Evolutionary conservation across 2,888 invertebrate species (phyloP), one percentile per base, ranked within the genome.

Genomic region (Coecobrya sp.): DNA sequence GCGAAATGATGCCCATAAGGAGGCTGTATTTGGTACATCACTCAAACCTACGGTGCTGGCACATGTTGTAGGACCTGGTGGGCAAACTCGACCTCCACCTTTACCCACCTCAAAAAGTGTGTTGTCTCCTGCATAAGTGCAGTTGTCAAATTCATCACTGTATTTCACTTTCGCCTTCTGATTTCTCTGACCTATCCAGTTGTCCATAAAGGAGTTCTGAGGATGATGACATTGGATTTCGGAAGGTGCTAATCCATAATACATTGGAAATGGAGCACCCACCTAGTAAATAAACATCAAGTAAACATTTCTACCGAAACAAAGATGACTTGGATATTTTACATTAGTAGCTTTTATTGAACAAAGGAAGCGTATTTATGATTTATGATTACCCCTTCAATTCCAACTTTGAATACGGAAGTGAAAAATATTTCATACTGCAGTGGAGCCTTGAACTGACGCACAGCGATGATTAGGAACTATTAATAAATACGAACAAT

Each of bases 391-490:
- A 36, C 36, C 0, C 55, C 86, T 55, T 86, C 86, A 45, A 86
- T 55, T 1, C n/a, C 11, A 2, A 86, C 86, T 27, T 73, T 30
- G 36, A 52, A 36, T 1, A 86, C 4, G n/a, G 86, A 25, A 8
- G 86, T 36, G 55, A 19, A 73, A 36, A 73, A 86, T 3, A 52
- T 30, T n/a, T 86, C 86, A 27, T 68, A 85, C 42, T 73, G 27
- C 0, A 73, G n/a, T 16, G n/a, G 16, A 3, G 42, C 45, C 8
- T 55, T 16, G 25, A 70, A 86, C 1, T 25, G 22, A 1, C 59
- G 70, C 5, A 86, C 86, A 0, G 86, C 86, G n/a, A 86, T 86
- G 27, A 86, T 86, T n/a, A 62, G 30, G 13, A 59, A 84, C 25
- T 19, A 13, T 16, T 27, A 16, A 85, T 30, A 27, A 55, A 55